A percentile compares a stretch with the other conserved stretches of the same genome.
These are phyloP conservation scores for Neotragus pygmaeus DNA, from an alignment of 2,113 vertebrate genomes.

Conservation along the genomic window DNA sequence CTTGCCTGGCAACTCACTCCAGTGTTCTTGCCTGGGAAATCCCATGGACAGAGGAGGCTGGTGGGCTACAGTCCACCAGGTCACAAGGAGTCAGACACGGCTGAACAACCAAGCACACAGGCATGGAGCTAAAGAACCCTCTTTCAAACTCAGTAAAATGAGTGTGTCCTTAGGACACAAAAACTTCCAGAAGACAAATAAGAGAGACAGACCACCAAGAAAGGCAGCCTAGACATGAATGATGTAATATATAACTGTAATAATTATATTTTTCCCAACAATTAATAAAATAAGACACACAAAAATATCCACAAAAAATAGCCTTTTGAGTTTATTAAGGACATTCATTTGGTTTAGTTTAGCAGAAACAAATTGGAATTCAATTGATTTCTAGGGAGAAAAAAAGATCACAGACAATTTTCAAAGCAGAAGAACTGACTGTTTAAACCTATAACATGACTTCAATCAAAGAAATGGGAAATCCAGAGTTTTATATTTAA, in stretches of 20 bases:
- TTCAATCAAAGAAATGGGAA: neutral
- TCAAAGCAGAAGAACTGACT: neutral
- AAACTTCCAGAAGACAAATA: neutral
- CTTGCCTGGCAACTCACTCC: neutral
- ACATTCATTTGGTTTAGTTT: neutral
- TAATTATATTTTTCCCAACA: neutral
- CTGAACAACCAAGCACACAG: neutral
- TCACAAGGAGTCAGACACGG: neutral
- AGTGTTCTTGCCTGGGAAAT: neutral
- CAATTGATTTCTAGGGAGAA: neutral
- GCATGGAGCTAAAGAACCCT: neutral
- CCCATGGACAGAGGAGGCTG: neutral
- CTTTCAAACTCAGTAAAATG: neutral
- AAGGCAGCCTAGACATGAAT: neutral
- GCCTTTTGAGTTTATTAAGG: neutral
- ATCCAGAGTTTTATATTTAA: neutral
- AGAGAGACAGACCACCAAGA: neutral
- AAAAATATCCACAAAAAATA: neutral
- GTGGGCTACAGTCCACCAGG: neutral
- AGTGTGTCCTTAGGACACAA: neutral
- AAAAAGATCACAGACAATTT: neutral
- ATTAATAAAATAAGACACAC: neutral
- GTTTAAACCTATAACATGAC: neutral
- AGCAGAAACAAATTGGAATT: neutral
- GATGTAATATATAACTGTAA: neutral